A percentile compares a stretch with the other conserved stretches of the same genome.
Evolutionary conservation across 2,797 vertebrate species (phyloP).

Genomic region (Brachyrhaphis roseni): DNA sequence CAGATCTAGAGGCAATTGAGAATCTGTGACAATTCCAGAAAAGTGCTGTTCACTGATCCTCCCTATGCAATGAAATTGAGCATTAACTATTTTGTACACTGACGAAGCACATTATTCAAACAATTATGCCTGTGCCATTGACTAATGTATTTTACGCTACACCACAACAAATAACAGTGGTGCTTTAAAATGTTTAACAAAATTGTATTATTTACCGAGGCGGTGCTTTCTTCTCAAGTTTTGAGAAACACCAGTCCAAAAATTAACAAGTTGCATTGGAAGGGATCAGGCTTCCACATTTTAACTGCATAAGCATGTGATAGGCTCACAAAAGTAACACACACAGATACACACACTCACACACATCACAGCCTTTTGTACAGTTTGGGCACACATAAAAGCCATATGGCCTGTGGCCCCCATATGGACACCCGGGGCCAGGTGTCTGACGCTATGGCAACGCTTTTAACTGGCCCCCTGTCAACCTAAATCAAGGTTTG

Average conservation of each 20-base stretch:
- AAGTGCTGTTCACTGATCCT: too few species aligned
- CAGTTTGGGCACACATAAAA: slow-evolving; percentile 41
- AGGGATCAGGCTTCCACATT: neutral
- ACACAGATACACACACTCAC: slow-evolving; percentile 10
- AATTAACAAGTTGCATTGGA: neutral
- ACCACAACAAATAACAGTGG: neutral
- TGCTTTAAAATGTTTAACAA: neutral
- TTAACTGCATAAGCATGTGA: neutral
- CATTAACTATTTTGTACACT: neutral
- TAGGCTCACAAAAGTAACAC: neutral
- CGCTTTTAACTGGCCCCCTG: slow-evolving; percentile 57
- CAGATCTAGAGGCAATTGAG: too few species aligned
- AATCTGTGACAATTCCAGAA: too few species aligned
- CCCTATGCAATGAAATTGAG: too few species aligned
- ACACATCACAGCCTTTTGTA: slow-evolving; percentile 25
- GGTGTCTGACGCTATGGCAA: slow-evolving; percentile 57
- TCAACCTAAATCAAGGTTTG: slow-evolving; percentile 31
- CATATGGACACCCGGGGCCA: slow-evolving; percentile 60
- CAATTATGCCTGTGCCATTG: neutral
- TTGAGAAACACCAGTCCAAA: neutral
- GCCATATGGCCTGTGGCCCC: slow-evolving; percentile 66
- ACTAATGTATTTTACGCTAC: neutral
- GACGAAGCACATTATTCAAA: neutral
- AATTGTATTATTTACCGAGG: neutral
- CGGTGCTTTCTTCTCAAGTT: neutral